Conservation (phyloP, 2,797 vertebrate species). For the Chelidonichthys spinosus region DNA sequence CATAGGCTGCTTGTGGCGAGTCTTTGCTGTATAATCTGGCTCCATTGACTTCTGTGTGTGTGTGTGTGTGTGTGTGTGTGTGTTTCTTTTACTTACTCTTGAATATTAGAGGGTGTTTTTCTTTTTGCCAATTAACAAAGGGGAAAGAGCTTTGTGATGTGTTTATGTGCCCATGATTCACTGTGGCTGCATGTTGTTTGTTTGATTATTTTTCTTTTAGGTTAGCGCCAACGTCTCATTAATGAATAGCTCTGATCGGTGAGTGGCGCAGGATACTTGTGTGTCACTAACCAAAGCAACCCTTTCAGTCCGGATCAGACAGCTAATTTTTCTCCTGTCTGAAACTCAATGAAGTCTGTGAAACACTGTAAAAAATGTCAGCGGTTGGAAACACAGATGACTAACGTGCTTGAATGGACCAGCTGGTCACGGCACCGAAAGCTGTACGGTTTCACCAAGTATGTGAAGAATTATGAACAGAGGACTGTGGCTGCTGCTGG, state of each 20-base stretch:
- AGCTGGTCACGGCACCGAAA: slow-evolving; percentile 64
- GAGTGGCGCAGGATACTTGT: slow-evolving; percentile 30
- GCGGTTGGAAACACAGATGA: slow-evolving; percentile 71
- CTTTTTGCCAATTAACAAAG: slow-evolving; percentile 51
- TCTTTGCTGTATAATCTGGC: slow-evolving; percentile 27
- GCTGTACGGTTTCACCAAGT: slow-evolving; percentile 57
- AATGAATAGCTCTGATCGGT: slow-evolving; percentile 53
- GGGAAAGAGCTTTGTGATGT: slow-evolving; percentile 55
- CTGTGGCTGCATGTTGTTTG: slow-evolving; percentile 48
- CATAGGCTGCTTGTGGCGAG: slow-evolving; percentile 29
- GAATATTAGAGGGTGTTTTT: slow-evolving; percentile 63
- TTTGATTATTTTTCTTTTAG: slow-evolving; percentile 52
- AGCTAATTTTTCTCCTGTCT: slow-evolving; percentile 47
- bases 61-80: slow-evolving; percentile 10
- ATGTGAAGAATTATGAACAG: slow-evolving; percentile 66
- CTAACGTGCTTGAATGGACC: slow-evolving; percentile 59
- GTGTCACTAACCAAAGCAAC: slow-evolving; percentile 57
- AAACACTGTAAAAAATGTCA: slow-evolving; percentile 58
- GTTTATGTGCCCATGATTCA: slow-evolving; percentile 60
- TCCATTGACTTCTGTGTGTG: neutral
- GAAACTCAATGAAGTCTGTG: slow-evolving; percentile 62
- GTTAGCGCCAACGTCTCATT: slow-evolving; percentile 50
- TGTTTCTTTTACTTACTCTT: slow-evolving; percentile 18
- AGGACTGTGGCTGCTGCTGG: slow-evolving; percentile 42
- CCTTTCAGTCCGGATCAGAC: slow-evolving; percentile 40